Percentiles rank a stretch among this genome's conserved stretches.
These are phyloP conservation scores for Arenaria interpres DNA, from an alignment of 2,113 vertebrate species.

Conservation along the genomic window DNA sequence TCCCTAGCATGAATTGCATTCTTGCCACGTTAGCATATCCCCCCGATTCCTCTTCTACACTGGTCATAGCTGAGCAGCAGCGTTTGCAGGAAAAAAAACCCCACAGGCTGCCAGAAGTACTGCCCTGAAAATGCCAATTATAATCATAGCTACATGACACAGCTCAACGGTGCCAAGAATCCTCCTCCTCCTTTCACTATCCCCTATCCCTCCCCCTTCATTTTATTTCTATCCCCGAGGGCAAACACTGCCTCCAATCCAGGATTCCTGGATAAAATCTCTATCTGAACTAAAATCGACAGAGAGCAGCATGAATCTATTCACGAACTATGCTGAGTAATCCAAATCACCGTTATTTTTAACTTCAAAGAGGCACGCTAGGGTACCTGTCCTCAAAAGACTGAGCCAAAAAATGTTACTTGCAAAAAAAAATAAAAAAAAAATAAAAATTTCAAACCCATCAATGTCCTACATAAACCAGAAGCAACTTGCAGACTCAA, in stretches of 20 bases:
- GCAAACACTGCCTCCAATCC: conserved; percentile 7
- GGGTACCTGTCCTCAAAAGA: neutral
- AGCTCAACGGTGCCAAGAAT: conserved; percentile 27
- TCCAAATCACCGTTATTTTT: conserved; percentile 46
- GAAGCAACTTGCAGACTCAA: neutral
- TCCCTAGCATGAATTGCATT: neutral
- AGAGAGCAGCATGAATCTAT: neutral
- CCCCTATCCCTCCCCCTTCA: neutral
- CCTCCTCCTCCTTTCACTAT: conserved; percentile 16
- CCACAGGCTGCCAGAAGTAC: conserved; percentile 6
- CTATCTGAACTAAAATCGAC: neutral
- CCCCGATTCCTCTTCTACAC: neutral
- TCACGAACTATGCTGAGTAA: conserved; percentile 41
- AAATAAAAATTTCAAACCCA: neutral
- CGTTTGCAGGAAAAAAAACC: neutral
- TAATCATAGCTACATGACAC: conserved; percentile 50
- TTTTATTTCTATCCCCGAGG: conserved; percentile 13
- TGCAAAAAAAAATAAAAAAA: neutral
- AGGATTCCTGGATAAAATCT: conserved; percentile 22
- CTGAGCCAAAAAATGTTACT: neutral
- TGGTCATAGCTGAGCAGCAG: neutral
- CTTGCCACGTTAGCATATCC: neutral
- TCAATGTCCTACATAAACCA: neutral
- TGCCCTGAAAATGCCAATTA: conserved; percentile 69
- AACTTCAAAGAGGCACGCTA: conserved; percentile 30